Evolutionary conservation across 2,113 vertebrate genomes (phyloP).

Genomic region (Chamaea fasciata): DNA sequence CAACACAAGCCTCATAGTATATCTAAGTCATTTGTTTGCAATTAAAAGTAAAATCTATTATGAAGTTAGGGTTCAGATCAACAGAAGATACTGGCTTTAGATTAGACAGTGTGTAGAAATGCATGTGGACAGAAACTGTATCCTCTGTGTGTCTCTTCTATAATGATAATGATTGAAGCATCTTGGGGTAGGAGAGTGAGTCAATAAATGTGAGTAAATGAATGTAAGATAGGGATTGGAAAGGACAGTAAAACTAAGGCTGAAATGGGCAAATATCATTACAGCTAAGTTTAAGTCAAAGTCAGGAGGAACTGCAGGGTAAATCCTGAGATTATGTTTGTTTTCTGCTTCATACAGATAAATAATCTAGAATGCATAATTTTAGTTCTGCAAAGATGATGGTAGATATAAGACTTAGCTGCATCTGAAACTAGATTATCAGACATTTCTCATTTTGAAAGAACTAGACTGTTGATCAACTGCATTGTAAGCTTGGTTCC

Average conservation of each 20-base stretch:
- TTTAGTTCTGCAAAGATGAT: background rate
- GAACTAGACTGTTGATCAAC: background rate
- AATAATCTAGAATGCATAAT: background rate
- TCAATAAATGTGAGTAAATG: background rate
- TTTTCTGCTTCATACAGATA: background rate
- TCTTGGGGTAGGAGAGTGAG: background rate
- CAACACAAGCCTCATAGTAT: background rate
- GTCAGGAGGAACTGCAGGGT: background rate
- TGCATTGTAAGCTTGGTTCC: background rate
- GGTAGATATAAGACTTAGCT: background rate
- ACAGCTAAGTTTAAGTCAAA: background rate
- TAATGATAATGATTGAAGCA: background rate
- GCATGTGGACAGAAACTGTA: background rate
- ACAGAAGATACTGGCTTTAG: background rate
- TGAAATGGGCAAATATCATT: background rate
- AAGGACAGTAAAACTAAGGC: background rate
- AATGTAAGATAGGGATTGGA: background rate
- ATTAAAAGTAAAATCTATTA: background rate
- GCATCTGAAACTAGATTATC: background rate
- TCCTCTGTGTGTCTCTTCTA: rapidly evolving
- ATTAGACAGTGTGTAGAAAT: background rate
- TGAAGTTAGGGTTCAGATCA: background rate
- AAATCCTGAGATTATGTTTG: background rate
- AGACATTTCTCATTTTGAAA: background rate
- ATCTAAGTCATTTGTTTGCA: background rate